Base-by-base conservation (phyloP, 2,797 vertebrate genomes). In the Notamacropus eugenii region DNA sequence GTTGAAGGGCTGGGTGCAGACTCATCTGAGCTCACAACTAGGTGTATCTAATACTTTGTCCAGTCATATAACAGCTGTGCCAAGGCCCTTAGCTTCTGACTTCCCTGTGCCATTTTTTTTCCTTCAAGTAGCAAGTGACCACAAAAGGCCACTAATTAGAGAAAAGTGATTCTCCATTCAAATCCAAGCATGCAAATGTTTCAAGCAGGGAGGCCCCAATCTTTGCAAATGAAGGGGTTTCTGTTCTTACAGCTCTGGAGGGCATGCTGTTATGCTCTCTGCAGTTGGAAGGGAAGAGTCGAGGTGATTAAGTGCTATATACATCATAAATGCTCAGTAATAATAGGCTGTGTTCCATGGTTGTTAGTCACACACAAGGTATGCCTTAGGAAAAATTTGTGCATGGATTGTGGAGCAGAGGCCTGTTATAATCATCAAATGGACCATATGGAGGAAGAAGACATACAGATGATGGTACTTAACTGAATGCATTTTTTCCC, bases 391-490 rank as follows among this genome's bases (percentile, higher is more conserved):
- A 93, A 46, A 95, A 94, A 62, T 90, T 22, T 93, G 3, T 46
- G 4, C 10, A 93, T 55, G 55, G 62, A 46, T 74, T 95, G 4
- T 34, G 94, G 93, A 96, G 93, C 29, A 87, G 34, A 93, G 27
- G 52, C 0, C n/a, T 91, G 9, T 4, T 29, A 52, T 92, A 40
- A 57, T 90, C 34, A 96, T 94, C 56, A 93, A 34, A 56, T 24
- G 9, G 96, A 46, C 57, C 58, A 96, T 13, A 56, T 57, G 13
- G 58, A 92, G 74, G 46, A 59, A 93, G 93, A 92, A 96, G 31
- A 50, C n/a, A 62, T 27, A 87, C 90, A 91, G 46, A 58, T 91
- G 62, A 91, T 74, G 55, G 57, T 54, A 93, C 34, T 95, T 95
- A 92, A n/a, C 58, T 91, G 91, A 95, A 28, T 5, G 62, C 50